phyloP scores from a whole-genome alignment of 2,888 invertebrate genomes.

The Dascillus cervinus region DNA sequence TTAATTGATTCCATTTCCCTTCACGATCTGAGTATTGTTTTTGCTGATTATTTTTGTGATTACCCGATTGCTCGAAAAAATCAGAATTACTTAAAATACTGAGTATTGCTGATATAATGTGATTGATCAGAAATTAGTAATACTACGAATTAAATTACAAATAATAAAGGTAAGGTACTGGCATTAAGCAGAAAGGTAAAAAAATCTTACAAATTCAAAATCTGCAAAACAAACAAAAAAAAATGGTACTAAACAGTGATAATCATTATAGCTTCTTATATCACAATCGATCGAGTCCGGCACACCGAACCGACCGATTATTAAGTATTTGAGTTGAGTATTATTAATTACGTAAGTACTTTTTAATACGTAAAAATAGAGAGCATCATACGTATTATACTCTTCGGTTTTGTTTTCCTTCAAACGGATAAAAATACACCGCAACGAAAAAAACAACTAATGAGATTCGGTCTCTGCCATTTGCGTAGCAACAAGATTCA shows the following conservation, averaged over 20 bases:
- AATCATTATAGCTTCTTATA: slow-evolving; percentile 18
- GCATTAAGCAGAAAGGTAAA: slow-evolving; percentile 14
- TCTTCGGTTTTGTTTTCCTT: too few species aligned
- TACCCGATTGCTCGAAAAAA: too few species aligned
- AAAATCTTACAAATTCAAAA: slow-evolving; percentile 5
- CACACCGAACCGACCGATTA: slow-evolving; percentile 14
- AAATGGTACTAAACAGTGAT: slow-evolving; percentile 11
- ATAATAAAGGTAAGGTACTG: slow-evolving; percentile 18
- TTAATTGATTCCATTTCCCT: too few species aligned
- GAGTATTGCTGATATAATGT: slow-evolving; percentile 16
- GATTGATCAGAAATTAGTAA: slow-evolving; percentile 16
- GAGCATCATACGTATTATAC: too few species aligned
- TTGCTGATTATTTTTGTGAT: too few species aligned
- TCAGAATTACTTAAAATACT: slow-evolving; percentile 17
- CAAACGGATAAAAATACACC: too few species aligned
- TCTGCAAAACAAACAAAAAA: slow-evolving; percentile 9
- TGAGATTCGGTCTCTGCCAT: slow-evolving; percentile 50
- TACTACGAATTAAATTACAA: slow-evolving; percentile 16
- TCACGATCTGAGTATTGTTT: too few species aligned
- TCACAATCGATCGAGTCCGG: slow-evolving; percentile 15
- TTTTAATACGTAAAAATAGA: slow-evolving; percentile 13
- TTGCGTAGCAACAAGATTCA: slow-evolving; percentile 64
- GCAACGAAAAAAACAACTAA: slow-evolving; percentile 22
- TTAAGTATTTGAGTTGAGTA: slow-evolving; percentile 19
- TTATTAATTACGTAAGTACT: slow-evolving; percentile 18